Conservation (phyloP, 1,140 invertebrate species). For the Ceratosolen fusciceps region DNA sequence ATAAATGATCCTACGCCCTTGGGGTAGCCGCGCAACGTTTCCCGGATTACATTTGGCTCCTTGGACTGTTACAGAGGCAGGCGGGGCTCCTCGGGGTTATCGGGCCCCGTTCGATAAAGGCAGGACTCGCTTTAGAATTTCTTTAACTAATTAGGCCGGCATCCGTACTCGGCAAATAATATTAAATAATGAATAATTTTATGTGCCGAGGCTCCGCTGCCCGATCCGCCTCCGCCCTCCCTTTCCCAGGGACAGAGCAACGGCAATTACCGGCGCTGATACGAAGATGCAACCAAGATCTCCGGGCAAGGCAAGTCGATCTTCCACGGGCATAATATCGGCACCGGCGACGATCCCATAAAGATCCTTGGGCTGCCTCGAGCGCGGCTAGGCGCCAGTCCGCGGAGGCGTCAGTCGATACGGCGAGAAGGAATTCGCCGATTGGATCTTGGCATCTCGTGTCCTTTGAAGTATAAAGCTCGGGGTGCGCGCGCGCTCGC, state of each 20-base stretch:
- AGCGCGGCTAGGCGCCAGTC: conserved; percentile 1
- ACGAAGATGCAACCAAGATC: no score
- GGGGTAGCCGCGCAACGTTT: not conserved
- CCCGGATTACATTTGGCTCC: not conserved
- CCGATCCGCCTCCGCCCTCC: not conserved
- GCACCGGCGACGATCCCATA: not conserved
- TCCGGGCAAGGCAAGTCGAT: no score
- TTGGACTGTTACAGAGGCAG: no score
- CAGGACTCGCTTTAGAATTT: not conserved
- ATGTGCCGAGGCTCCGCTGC: not conserved
- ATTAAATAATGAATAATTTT: not conserved
- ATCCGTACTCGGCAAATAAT: conserved; percentile 6
- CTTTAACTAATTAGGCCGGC: not conserved
- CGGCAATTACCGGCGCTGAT: not conserved
- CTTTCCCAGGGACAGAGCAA: not conserved
- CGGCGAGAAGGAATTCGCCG: conserved; percentile 30
- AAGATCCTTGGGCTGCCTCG: not conserved
- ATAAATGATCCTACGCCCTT: not conserved
- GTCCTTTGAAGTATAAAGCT: conserved; percentile 35
- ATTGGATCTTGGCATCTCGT: conserved; percentile 34
- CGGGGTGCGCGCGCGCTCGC: not conserved
- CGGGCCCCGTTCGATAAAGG: not conserved
- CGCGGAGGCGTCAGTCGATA: conserved; percentile 4
- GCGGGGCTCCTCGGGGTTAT: no score
- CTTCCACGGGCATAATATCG: not conserved